Percentiles rank a stretch among this genome's conserved stretches.
These are phyloP conservation scores for Micrastur ruficollis DNA, from an alignment of 2,797 vertebrate genomes.

Conservation along the genomic window DNA sequence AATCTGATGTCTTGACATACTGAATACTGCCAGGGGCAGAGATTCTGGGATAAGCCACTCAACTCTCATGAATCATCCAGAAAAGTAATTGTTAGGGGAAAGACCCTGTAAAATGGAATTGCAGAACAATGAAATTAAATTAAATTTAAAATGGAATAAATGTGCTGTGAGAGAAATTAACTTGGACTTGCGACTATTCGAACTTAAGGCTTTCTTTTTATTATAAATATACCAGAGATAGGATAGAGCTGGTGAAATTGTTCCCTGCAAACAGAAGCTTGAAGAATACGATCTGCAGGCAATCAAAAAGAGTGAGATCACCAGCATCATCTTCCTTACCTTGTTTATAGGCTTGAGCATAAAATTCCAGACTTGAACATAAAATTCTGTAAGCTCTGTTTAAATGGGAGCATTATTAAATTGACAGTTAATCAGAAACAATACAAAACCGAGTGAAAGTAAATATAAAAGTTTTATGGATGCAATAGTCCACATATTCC, in stretches of 20 bases:
- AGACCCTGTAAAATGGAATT: background rate
- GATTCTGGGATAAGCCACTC: background rate
- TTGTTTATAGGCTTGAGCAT: background rate
- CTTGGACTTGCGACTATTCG: background rate
- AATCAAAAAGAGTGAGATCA: background rate
- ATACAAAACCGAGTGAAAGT: background rate
- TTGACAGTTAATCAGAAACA: background rate
- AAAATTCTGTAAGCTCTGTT: background rate
- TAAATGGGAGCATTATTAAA: background rate
- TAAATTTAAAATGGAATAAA: background rate
- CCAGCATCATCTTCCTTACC: background rate
- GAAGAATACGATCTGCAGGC: background rate
- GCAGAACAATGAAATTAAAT: background rate
- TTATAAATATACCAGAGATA: background rate
- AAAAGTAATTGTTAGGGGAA: background rate
- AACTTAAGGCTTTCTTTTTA: background rate
- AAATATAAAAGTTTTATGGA: background rate
- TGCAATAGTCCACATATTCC: rapidly evolving
- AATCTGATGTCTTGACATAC: background rate
- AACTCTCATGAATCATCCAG: background rate
- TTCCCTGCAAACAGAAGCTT: background rate
- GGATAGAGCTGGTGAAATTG: background rate
- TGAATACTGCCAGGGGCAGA: background rate
- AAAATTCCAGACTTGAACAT: background rate
- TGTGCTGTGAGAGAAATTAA: background rate